Evolutionary conservation across 2,797 vertebrate species (phyloP), one percentile per base, ranked within the genome.

Genomic region (Podarcis siculus): DNA sequence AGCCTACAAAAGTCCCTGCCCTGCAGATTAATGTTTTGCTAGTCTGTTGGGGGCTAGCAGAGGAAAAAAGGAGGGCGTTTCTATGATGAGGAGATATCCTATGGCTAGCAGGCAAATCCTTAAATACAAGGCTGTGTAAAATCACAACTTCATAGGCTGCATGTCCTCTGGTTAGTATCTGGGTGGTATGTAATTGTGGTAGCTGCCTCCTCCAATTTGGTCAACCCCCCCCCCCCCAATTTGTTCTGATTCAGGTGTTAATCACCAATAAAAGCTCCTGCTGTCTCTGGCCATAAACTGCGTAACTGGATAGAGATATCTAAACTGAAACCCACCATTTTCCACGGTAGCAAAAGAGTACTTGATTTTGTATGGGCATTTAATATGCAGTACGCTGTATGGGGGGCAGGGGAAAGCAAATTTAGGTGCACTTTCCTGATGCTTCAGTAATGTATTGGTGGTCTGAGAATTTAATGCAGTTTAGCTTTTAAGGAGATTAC

Each of bases 301-400:
- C 84, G 73, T 82, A 93, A 93, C 76, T 91, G 92, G 90, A 77
- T 90, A 94, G 90, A 94, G 92, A 89, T 64, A 82, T 90, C 91
- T 86, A 90, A 93, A 91, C 93, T 91, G 95, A 90, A 90, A 90
- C 17, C 25, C 13, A 3, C 92, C 8, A 30, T 27, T 25, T 19
- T 8, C n/a, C 15, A 19, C 9, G 13, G 3, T 21, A 81, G 19
- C 84, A 89, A 84, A 81, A 72, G 88, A 42, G 82, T 84, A 89
- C 94, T 94, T 94, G 9, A 88, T 96, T 95, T 93, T 95, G 49
- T 15, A 42, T 93, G 90, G 94, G 90, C 96, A 95, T 96, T 87
- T 91, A 92, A 94, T 92, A 17, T 66, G 92, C 86, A n/a, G 91
- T 90, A 6, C 77, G 94, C 84, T 89, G 92, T 32, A 1, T 5